Conservation (phyloP, 2,888 invertebrate genomes). For the Cephus spinipes region DNA sequence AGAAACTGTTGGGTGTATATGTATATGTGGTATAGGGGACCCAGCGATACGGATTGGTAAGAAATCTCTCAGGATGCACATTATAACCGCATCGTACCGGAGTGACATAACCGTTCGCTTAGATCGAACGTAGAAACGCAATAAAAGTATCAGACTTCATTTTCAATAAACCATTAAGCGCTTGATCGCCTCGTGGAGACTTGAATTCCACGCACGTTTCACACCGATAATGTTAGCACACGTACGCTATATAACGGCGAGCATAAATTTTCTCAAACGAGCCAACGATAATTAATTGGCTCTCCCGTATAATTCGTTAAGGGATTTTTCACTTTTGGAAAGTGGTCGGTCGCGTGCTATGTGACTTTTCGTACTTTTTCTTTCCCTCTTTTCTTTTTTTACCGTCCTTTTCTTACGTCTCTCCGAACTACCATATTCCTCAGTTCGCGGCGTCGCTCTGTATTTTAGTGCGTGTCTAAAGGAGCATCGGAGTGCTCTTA, state of each 20-base stretch:
- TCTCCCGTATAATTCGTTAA: slow-evolving; percentile 4
- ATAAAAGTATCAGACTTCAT: background rate
- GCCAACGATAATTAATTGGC: background rate
- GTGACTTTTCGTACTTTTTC: background rate
- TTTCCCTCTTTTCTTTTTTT: too few relatives aligned
- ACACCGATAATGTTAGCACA: background rate
- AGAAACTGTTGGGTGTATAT: background rate
- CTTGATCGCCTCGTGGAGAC: background rate
- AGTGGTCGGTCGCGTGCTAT: background rate
- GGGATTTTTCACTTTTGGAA: background rate
- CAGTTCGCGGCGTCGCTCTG: background rate
- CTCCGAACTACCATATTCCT: background rate
- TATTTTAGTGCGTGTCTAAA: slow-evolving; percentile 5
- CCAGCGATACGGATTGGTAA: background rate
- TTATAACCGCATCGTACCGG: background rate
- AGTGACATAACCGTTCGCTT: background rate
- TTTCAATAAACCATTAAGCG: slow-evolving; percentile 9
- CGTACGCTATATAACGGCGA: background rate
- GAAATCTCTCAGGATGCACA: background rate
- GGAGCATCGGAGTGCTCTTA: slow-evolving; percentile 11
- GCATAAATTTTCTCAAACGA: slow-evolving; percentile 4
- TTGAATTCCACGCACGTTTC: slow-evolving; percentile 2
- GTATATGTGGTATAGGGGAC: background rate
- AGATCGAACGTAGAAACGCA: background rate
- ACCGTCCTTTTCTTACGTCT: background rate